A percentile compares a stretch with the other conserved stretches of the same genome.
Conservation (phyloP, 2,888 invertebrate species). For the Trilocha varians region DNA sequence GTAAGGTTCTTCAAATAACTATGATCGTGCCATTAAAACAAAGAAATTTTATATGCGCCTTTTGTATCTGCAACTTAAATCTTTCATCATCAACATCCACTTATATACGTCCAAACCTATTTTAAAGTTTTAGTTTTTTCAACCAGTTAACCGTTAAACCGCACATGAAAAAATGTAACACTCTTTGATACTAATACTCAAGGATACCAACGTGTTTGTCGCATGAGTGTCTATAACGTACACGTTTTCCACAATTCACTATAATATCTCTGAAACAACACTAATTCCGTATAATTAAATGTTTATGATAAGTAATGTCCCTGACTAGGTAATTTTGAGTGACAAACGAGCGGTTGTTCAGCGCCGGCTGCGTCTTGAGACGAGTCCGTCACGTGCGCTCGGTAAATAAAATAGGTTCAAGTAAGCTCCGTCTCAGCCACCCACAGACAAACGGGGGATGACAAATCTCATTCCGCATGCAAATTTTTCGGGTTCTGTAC, state of each 20-base stretch:
- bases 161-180: too few species aligned
- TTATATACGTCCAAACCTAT: too few species aligned
- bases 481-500: slow-evolving; percentile 40
- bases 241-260: neutral
- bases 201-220: too few species aligned
- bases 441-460: slow-evolving; percentile 37
- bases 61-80: too few species aligned
- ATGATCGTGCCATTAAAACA: too few species aligned
- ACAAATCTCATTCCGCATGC: slow-evolving; percentile 54
- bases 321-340: slow-evolving; percentile 40
- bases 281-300: slow-evolving; percentile 29
- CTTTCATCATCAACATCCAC: too few species aligned
- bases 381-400: slow-evolving; percentile 47
- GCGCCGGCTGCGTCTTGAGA: slow-evolving; percentile 39
- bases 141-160: too few species aligned
- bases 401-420: slow-evolving; percentile 54
- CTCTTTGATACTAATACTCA: too few species aligned
- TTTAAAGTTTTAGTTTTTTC: too few species aligned
- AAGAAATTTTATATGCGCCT: too few species aligned
- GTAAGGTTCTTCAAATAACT: too few species aligned
- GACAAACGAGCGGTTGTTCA: slow-evolving; percentile 57
- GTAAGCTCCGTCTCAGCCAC: slow-evolving; percentile 29
- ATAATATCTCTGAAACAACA: neutral
- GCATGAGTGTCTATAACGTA: too few species aligned
- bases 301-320: slow-evolving; percentile 33